These are phyloP conservation scores for Limosa lapponica DNA, from an alignment of 2,797 vertebrate genomes.

Conservation along the genomic window DNA sequence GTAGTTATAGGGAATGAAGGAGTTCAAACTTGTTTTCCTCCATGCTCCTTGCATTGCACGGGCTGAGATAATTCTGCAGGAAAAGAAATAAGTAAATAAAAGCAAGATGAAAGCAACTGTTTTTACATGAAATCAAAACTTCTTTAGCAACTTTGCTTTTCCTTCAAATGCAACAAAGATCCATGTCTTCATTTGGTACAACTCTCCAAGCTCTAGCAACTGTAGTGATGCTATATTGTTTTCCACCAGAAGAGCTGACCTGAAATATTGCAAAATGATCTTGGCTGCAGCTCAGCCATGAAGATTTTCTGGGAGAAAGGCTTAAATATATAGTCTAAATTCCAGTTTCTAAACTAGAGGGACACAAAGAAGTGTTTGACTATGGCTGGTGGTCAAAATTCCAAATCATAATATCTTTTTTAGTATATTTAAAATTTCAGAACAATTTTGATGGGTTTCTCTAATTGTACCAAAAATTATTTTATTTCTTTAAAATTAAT, in stretches of 20 bases:
- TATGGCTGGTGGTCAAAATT: neutral
- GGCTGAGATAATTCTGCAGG: neutral
- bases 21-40: neutral
- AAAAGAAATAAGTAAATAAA: neutral
- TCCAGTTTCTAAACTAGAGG: neutral
- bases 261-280: neutral
- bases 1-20: neutral
- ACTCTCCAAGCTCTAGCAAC: neutral
- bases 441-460: neutral
- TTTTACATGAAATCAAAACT: neutral
- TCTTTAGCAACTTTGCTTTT: neutral
- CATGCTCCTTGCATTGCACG: neutral
- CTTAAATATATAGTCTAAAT: neutral
- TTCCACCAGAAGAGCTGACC: neutral
- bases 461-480: neutral
- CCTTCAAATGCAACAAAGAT: neutral
- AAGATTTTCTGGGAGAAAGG: neutral
- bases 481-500: neutral
- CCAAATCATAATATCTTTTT: neutral
- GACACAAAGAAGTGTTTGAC: neutral
- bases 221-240: neutral
- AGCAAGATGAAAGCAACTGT: neutral
- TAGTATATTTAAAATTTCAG: neutral
- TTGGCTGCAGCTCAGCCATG: neutral
- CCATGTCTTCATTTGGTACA: neutral